phyloP scores from a whole-genome alignment of 2,797 vertebrate genomes.

The Cyprinodon diabolis region DNA sequence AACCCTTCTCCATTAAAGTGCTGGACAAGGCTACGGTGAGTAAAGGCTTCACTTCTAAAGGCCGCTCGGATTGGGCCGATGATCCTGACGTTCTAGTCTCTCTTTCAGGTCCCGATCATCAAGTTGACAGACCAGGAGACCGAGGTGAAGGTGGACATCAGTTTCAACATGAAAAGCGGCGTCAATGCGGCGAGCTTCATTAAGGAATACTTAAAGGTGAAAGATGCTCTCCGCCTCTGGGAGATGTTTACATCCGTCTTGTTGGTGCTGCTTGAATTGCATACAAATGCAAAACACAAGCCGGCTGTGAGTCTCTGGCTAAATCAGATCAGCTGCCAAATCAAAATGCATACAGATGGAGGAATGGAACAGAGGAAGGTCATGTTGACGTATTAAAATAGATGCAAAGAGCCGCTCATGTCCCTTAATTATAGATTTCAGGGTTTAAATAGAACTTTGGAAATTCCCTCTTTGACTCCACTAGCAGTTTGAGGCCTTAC shows the following conservation, averaged over 20 bases:
- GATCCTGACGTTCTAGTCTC: too few species aligned
- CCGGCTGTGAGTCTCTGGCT: not conserved
- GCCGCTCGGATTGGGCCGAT: not conserved
- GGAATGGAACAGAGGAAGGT: slow-evolving; percentile 15
- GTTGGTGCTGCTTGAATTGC: not conserved
- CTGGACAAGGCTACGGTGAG: slow-evolving; percentile 98
- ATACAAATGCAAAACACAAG: not conserved
- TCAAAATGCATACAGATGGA: not conserved
- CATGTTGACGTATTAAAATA: slow-evolving; percentile 37
- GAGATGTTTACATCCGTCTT: not conserved
- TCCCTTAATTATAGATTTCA: slow-evolving; percentile 54
- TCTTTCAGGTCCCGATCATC: slow-evolving; percentile 94
- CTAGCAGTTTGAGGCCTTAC: slow-evolving; percentile 43
- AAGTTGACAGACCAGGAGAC: slow-evolving; percentile 98
- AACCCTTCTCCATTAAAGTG: slow-evolving; percentile 96
- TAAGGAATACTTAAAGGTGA: slow-evolving; percentile 95
- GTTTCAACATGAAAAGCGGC: slow-evolving; percentile 97
- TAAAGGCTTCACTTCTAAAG: slow-evolving; percentile 23
- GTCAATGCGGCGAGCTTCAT: slow-evolving; percentile 96
- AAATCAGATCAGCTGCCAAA: not conserved
- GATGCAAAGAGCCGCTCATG: slow-evolving; percentile 28
- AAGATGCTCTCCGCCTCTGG: not conserved
- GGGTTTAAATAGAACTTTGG: slow-evolving; percentile 55
- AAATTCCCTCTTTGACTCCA: slow-evolving; percentile 54
- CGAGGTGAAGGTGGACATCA: slow-evolving; percentile 98